Conservation (phyloP, 1,140 invertebrate species). For the Pachypeltis micranthus region DNA sequence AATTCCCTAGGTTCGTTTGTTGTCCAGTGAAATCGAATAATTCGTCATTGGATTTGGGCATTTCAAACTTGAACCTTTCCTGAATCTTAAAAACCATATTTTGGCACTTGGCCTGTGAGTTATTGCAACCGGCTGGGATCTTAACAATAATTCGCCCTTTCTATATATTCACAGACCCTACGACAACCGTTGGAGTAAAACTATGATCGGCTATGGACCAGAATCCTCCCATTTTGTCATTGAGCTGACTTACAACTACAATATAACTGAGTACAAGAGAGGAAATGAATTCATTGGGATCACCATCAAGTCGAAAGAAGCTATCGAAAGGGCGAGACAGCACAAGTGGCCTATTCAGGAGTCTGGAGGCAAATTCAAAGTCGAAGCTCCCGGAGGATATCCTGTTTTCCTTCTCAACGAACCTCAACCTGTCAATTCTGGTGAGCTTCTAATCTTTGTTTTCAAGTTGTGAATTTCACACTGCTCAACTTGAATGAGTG, state of each 20-base stretch:
- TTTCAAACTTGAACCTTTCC: background rate
- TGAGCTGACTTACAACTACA: slow-evolving; percentile 97
- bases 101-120: background rate
- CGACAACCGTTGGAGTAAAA: slow-evolving; percentile 96
- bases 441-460: slow-evolving; percentile 33
- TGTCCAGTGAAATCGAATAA: background rate
- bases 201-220: slow-evolving; percentile 95
- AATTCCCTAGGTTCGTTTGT: background rate
- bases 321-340: slow-evolving; percentile 55
- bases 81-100: background rate
- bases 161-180: slow-evolving; percentile 59
- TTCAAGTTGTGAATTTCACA: slow-evolving; percentile 26
- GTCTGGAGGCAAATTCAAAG: slow-evolving; percentile 40
- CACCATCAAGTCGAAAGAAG: slow-evolving; percentile 66
- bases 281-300: slow-evolving; percentile 86
- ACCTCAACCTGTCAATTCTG: slow-evolving; percentile 47
- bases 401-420: slow-evolving; percentile 70
- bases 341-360: slow-evolving; percentile 52
- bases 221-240: slow-evolving; percentile 93
- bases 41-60: background rate
- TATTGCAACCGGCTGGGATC: background rate
- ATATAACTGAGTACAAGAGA: slow-evolving; percentile 67
- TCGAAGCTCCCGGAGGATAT: slow-evolving; percentile 83
- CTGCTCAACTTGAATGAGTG: no score
- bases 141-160: no score